Evolutionary conservation across 2,113 vertebrate genomes (phyloP).

Genomic region (Poecile atricapillus): DNA sequence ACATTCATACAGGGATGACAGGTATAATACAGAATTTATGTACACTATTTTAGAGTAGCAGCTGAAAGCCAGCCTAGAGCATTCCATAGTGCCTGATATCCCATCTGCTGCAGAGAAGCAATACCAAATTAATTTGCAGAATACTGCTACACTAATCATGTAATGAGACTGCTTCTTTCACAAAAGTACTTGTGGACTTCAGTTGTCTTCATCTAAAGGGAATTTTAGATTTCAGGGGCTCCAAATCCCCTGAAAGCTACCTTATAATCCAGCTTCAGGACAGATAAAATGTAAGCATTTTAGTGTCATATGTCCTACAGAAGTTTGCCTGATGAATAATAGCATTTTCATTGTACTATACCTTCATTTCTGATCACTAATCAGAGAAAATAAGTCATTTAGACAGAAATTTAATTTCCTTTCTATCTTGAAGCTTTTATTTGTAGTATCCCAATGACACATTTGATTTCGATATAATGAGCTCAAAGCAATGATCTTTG

Average conservation of each 20-base stretch:
- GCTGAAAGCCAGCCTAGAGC: neutral
- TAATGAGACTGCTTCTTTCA: neutral
- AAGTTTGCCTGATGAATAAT: neutral
- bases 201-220: accelerated
- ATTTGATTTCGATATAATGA: neutral
- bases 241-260: neutral
- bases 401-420: neutral
- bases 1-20: neutral
- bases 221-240: neutral
- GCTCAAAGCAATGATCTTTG: neutral
- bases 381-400: neutral
- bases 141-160: neutral
- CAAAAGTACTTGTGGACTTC: neutral
- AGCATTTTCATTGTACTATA: neutral
- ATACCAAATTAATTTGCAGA: neutral
- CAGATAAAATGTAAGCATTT: neutral
- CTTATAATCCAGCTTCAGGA: too few relatives aligned
- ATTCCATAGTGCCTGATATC: neutral
- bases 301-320: neutral
- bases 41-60: neutral
- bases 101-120: neutral
- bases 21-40: neutral
- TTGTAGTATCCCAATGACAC: neutral
- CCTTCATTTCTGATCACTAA: neutral
- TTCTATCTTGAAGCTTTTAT: neutral